These are phyloP conservation scores for Acleris holmiana DNA, from an alignment of 2,888 invertebrate genomes.

Conservation along the genomic window DNA sequence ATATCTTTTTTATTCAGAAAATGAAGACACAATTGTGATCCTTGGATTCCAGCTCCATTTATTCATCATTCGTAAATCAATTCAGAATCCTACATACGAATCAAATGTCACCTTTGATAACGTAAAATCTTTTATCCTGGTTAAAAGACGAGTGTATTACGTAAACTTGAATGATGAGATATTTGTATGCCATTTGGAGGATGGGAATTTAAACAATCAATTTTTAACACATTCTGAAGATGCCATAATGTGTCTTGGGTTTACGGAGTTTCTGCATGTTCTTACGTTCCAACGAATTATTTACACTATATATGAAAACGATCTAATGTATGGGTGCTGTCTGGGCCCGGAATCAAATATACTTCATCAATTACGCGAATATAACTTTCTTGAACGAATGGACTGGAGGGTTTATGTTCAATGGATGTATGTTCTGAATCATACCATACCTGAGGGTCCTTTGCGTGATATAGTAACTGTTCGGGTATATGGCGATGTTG, in stretches of 20 bases:
- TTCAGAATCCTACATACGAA: slow-evolving; percentile 40
- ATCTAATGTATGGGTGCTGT: slow-evolving; percentile 44
- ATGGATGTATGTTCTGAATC: slow-evolving; percentile 60
- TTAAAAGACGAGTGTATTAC: slow-evolving; percentile 51
- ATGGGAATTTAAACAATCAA: slow-evolving; percentile 39
- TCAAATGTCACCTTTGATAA: slow-evolving; percentile 49
- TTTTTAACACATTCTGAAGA: slow-evolving; percentile 46
- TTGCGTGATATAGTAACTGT: slow-evolving; percentile 59
- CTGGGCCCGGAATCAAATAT: slow-evolving; percentile 52
- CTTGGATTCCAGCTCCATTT: slow-evolving; percentile 52
- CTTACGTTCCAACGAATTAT: slow-evolving; percentile 59
- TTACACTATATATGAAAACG: slow-evolving; percentile 47
- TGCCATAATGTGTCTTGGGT: slow-evolving; percentile 58
- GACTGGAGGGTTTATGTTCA: slow-evolving; percentile 67
- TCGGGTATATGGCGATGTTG: slow-evolving; percentile 62
- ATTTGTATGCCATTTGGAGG: slow-evolving; percentile 47
- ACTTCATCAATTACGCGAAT: slow-evolving; percentile 49
- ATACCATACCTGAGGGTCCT: slow-evolving; percentile 55
- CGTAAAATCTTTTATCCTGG: slow-evolving; percentile 56
- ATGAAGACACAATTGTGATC: slow-evolving; percentile 51
- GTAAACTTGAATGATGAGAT: slow-evolving; percentile 58
- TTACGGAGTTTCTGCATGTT: slow-evolving; percentile 49
- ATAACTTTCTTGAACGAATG: slow-evolving; percentile 62
- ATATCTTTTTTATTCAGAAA: slow-evolving; percentile 60
- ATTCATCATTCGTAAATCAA: slow-evolving; percentile 52